Evolutionary conservation across 92 coral and sea anemone species (phyloP).

Genomic region (Phenganax marumi): DNA sequence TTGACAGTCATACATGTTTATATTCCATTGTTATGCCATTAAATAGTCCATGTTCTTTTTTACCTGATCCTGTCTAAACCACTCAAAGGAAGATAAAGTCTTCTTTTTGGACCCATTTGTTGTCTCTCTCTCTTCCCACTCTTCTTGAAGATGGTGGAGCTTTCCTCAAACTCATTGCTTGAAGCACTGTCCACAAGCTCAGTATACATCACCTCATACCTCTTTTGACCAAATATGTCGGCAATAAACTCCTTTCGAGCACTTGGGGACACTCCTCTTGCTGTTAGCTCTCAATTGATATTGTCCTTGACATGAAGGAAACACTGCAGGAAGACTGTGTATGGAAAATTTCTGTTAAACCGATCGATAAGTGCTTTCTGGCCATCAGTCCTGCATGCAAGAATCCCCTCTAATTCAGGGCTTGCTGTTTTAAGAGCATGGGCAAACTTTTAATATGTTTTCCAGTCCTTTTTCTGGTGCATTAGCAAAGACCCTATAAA

Average conservation of each 20-base stretch:
- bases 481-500: conserved; percentile 54
- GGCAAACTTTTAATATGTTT: conserved; percentile 52
- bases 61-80: conserved; percentile 33
- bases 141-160: background rate
- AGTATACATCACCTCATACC: no score
- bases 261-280: no score
- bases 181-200: no score
- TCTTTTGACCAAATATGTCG: no score
- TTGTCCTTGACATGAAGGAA: no score
- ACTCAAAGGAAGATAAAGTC: background rate
- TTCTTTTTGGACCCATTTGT: background rate
- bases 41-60: no score
- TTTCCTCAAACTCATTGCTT: background rate
- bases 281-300: no score
- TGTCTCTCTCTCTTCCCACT: background rate
- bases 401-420: conserved; percentile 45
- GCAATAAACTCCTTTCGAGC: no score
- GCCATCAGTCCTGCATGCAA: no score
- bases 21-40: no score
- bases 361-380: conserved; percentile 46
- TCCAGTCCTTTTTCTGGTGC: conserved; percentile 62
- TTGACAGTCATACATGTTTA: no score
- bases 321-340: background rate
- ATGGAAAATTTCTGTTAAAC: conserved; percentile 16
- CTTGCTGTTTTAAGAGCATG: conserved; percentile 26